Percentiles rank a stretch among this genome's conserved stretches.
Evolutionary conservation across 2,797 vertebrate species (phyloP).

Genomic region (Mycteria americana): DNA sequence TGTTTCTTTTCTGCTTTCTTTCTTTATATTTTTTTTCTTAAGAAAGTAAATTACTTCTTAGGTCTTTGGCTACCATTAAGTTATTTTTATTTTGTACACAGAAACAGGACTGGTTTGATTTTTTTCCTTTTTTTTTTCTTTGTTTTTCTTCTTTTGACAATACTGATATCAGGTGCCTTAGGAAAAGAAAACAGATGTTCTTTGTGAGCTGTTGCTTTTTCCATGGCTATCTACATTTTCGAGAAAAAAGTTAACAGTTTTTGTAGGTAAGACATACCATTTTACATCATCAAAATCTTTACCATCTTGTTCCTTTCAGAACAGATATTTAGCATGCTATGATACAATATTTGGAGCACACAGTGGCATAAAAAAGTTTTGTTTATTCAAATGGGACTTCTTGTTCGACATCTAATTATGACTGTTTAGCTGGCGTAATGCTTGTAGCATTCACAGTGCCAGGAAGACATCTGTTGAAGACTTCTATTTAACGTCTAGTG

Average conservation of each 20-base stretch:
- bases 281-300: neutral
- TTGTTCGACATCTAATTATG: neutral
- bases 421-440: neutral
- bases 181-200: neutral
- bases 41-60: neutral
- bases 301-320: neutral
- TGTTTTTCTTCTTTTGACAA: neutral
- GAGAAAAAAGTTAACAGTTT: neutral
- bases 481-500: neutral
- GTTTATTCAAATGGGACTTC: neutral
- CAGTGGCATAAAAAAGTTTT: neutral
- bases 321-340: neutral
- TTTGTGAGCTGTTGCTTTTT: neutral
- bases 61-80: neutral
- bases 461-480: neutral
- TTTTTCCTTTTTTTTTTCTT: fast-evolving
- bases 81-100: neutral
- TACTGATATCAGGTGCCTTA: neutral
- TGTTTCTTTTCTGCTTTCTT: neutral
- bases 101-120: neutral
- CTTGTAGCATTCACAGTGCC: neutral
- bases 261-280: neutral
- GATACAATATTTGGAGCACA: neutral
- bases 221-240: neutral
- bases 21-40: no score